Base-by-base conservation (phyloP, 2,888 invertebrate species). In the Stegophylla sp. region DNA sequence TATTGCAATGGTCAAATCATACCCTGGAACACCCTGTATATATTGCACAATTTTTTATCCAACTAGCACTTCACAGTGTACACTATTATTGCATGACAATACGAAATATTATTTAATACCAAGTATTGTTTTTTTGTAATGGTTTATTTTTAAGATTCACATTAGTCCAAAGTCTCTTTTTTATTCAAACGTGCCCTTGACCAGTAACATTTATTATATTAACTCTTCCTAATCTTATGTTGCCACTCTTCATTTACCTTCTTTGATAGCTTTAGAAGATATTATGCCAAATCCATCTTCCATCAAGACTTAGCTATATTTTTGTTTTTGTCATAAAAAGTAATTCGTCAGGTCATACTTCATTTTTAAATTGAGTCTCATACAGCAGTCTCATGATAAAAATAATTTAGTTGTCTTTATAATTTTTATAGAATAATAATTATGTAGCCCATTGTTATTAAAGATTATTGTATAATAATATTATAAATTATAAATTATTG, bases 271-370 rank as follows among this genome's bases (percentile, higher is more conserved):
- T 28, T 28, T 69, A 69, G 48, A 69, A 51, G 48, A 51, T 69
- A n/a, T 69, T 48, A 69, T 17, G 45, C 56, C 56, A 56, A 56
- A n/a, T n/a, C n/a, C n/a, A n/a, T n/a, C 17, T 48, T 17, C 17
- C 45, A 45, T 15, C 43, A 17, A 26, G 17, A 45, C 26, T 67
- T 45, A 17, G 45, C 45, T 67, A 45, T 26, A 26, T 45, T 26
- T 67, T 67, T 67, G 43, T 67, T 67, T 67, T 43, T 67, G 67
- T 67, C 67, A 45, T 67, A 20, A 67, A n/a, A 48, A 45, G 45
- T 67, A 67, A 45, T 67, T 45, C 45, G 26, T 67, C 45, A 61
- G 17, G 17, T 61, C 61, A n/a, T 34, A 67, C 45, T 26, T 67
- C 67, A 67, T 26, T 23, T 26, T 67, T 67, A 17, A 67, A 45